Evolutionary conservation across 2,888 invertebrate species (phyloP), one percentile per base, ranked within the genome.

Genomic region (Tetragonisca angustula): DNA sequence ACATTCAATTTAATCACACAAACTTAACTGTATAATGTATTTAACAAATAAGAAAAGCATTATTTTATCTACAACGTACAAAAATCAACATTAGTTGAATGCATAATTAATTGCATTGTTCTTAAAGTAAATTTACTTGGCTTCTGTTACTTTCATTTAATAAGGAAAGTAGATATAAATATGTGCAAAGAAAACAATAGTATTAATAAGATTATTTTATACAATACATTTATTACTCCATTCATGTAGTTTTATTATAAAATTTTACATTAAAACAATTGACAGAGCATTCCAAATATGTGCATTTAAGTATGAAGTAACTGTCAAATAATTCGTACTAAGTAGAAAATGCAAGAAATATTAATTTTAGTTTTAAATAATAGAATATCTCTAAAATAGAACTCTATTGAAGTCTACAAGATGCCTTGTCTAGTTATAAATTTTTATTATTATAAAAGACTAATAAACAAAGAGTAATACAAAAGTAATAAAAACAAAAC

Each of bases 321-420:
- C 4, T 52, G 24, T 2, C 50, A 59, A 32, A 56, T 81, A 61
- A 61, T 80, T 70, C 49, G 43, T 52, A 43, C 54, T 54, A n/a
- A 52, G 27, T 36, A 81, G 19, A 56, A 61, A 54, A 71, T 49
- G 13, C 19, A 50, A 9, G 21, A 62, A 24, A 27, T 13, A 54
- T 76, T 67, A 24, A 62, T 76, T 67, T 83, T 68, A 81, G 75
- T 82, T 81, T 82, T 75, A 11, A 49, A 50, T 52, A 61, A 70
- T 54, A 65, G 73, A 65, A 21, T 50, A 49, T 61, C 4, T 6
- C 19, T 61, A 49, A 21, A 59, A 72, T 61, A 49, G 27, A 59
- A 72, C 13, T 32, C 0, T n/a, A 32, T 32, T 69, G 13, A 59
- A 68, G 54, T 62, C 24, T 62, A 61, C 32, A 15, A 62, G 54